These are phyloP conservation scores for Bostrychus sinensis DNA, from an alignment of 2,113 vertebrate species.

Conservation along the genomic window DNA sequence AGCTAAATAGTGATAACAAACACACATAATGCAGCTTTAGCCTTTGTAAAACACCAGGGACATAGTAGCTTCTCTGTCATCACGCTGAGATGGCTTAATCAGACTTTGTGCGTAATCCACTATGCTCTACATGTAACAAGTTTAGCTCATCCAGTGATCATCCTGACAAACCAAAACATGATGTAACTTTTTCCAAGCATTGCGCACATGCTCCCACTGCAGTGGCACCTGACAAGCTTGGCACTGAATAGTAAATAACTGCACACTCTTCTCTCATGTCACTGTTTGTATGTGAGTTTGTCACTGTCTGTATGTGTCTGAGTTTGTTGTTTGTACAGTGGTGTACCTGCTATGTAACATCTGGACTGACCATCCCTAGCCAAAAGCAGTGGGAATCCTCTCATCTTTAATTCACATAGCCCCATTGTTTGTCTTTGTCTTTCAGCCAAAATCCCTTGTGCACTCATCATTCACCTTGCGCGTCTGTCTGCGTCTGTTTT, in stretches of 20 bases:
- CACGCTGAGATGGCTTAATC: no score
- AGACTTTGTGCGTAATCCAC: no score
- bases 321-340: constrained; percentile 3
- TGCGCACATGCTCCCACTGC: background rate
- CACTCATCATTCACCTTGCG: constrained; percentile 43
- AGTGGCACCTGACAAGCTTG: constrained; percentile 5
- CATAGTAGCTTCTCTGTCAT: no score
- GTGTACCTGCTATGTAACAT: constrained; percentile 1
- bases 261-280: constrained; percentile 37
- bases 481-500: constrained; percentile 23
- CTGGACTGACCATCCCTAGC: constrained; percentile 8
- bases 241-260: constrained; percentile 38
- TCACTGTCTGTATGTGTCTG: background rate
- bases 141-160: background rate
- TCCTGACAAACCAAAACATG: background rate
- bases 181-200: background rate
- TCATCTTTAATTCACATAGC: constrained; percentile 62
- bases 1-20: no score
- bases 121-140: no score
- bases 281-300: constrained; percentile 10
- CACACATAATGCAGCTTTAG: no score
- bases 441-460: constrained; percentile 38
- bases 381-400: constrained; percentile 29
- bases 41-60: no score
- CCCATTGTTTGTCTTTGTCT: constrained; percentile 36